Evolutionary conservation across 2,888 invertebrate species (phyloP).

Genomic region (Chesias legatella): DNA sequence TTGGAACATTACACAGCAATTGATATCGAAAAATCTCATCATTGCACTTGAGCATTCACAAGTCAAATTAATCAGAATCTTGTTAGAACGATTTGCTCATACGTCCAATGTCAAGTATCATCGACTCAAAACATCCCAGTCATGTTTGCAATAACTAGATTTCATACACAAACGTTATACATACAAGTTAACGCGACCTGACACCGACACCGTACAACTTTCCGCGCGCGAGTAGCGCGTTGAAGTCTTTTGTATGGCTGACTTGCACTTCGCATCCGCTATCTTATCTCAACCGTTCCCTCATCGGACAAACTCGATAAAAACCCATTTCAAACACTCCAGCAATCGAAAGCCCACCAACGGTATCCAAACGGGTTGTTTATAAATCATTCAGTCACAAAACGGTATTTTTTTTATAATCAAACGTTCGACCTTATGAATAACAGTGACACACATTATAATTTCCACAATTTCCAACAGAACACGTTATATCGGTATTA

Average conservation of each 20-base stretch:
- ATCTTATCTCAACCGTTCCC: slow-evolving; percentile 18
- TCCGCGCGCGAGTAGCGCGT: slow-evolving; percentile 49
- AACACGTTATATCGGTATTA: slow-evolving; percentile 53
- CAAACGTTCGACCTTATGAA: slow-evolving; percentile 24
- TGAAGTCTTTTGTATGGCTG: slow-evolving; percentile 67
- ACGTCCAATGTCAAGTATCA: slow-evolving; percentile 13
- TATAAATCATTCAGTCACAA: slow-evolving; percentile 19
- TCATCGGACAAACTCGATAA: slow-evolving; percentile 1
- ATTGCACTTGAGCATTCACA: slow-evolving; percentile 4
- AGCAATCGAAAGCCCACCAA: slow-evolving; percentile 16
- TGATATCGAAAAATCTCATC: neutral
- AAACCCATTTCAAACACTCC: slow-evolving; percentile 12
- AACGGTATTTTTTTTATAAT: slow-evolving; percentile 22
- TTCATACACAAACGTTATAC: slow-evolving; percentile 31
- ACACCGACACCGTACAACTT: slow-evolving; percentile 38
- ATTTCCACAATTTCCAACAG: slow-evolving; percentile 51
- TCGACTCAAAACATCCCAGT: slow-evolving; percentile 12
- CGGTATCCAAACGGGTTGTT: slow-evolving; percentile 21
- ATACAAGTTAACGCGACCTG: slow-evolving; percentile 27
- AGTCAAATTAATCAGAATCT: slow-evolving; percentile 22
- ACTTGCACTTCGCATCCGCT: slow-evolving; percentile 28
- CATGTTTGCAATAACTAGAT: slow-evolving; percentile 14
- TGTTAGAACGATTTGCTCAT: slow-evolving; percentile 10
- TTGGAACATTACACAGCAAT: neutral
- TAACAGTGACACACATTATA: slow-evolving; percentile 57